Evolutionary conservation across 2,113 vertebrate genomes (phyloP).

Genomic region (Thunnus maccoyii): DNA sequence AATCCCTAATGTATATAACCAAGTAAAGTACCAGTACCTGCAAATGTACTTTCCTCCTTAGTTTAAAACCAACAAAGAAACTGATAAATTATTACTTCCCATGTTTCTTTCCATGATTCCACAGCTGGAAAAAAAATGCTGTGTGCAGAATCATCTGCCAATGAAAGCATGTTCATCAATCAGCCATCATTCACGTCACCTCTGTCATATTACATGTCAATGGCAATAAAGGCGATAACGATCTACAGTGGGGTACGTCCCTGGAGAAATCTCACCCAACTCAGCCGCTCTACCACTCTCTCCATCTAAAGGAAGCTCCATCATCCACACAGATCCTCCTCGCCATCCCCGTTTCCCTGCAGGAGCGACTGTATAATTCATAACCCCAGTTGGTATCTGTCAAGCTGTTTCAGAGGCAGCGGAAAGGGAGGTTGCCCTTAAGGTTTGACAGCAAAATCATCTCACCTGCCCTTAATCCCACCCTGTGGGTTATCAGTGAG

Average conservation of each 20-base stretch:
- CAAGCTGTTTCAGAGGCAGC: slow-evolving; percentile 16
- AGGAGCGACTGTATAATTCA: slow-evolving; percentile 55
- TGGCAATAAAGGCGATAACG: not conserved
- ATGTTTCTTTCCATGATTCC: not conserved
- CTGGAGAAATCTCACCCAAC: slow-evolving; percentile 7
- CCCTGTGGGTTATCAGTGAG: not conserved
- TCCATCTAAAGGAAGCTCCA: not conserved
- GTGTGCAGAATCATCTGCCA: not conserved
- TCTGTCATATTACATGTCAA: not conserved
- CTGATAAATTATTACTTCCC: not conserved
- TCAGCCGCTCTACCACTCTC: not conserved
- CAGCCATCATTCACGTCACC: not conserved
- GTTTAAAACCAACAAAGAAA: not conserved
- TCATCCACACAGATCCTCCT: slow-evolving; percentile 13
- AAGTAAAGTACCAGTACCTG: no score
- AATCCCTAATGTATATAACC: not conserved
- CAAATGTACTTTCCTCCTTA: not conserved
- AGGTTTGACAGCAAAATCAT: slow-evolving; percentile 1
- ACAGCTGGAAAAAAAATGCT: not conserved
- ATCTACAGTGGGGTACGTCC: not conserved
- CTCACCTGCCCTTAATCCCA: slow-evolving; percentile 14
- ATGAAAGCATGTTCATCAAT: slow-evolving; percentile 12
- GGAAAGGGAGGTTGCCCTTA: not conserved
- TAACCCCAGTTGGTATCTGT: slow-evolving; percentile 24
- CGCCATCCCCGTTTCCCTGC: not conserved